Evolutionary conservation across 2,797 vertebrate species (phyloP).

Genomic region (Semaprochilodus insignis): DNA sequence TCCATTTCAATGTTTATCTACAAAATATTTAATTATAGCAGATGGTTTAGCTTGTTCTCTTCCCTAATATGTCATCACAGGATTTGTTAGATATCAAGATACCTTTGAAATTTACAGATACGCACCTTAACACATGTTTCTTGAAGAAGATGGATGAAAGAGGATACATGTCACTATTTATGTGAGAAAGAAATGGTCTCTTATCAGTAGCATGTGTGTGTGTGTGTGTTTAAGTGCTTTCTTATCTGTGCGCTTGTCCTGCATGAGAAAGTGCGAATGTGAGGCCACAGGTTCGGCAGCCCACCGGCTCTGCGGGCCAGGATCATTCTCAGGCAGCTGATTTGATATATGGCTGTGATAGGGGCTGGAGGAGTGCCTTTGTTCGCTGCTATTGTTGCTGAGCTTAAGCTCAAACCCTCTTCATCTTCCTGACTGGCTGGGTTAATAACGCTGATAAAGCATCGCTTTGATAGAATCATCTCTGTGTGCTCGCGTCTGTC

Average conservation of each 20-base stretch:
- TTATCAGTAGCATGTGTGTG: conserved; percentile 53
- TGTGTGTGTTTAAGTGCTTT: conserved; percentile 51
- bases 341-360: conserved; percentile 87
- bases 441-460: conserved; percentile 85
- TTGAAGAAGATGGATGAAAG: conserved; percentile 31
- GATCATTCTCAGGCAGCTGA: conserved; percentile 83
- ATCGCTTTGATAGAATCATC: conserved; percentile 85
- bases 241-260: conserved; percentile 55
- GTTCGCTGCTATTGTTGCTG: conserved; percentile 80
- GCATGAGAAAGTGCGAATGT: conserved; percentile 38
- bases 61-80: neutral
- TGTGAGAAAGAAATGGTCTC: conserved; percentile 42
- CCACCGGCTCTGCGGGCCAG: conserved; percentile 78
- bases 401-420: conserved; percentile 85
- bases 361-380: conserved; percentile 84
- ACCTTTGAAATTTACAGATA: neutral
- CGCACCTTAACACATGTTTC: conserved; percentile 22
- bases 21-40: neutral
- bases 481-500: conserved; percentile 58
- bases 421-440: conserved; percentile 81
- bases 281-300: conserved; percentile 79
- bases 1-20: neutral
- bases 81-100: neutral
- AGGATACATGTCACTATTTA: conserved; percentile 40
- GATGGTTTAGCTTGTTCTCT: neutral